A percentile compares a stretch with the other conserved stretches of the same genome.
These are phyloP conservation scores for Aleiodes leptofemur DNA, from an alignment of 2,888 invertebrate genomes.

Conservation along the genomic window DNA sequence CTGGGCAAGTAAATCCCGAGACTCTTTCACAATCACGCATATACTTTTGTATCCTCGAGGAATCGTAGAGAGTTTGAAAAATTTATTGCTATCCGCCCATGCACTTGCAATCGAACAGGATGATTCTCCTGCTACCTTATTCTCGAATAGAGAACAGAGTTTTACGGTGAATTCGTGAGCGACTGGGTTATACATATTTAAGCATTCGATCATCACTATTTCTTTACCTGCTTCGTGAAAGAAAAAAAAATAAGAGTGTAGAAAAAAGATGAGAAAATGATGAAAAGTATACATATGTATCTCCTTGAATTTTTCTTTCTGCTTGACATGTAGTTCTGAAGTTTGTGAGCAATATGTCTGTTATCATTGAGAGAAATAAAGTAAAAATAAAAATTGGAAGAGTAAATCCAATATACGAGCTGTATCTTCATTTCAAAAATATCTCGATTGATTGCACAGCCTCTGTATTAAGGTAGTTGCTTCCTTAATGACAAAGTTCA, in stretches of 20 bases:
- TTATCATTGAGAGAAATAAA: too few relatives aligned
- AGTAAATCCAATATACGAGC: too few relatives aligned
- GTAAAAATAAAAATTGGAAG: too few relatives aligned
- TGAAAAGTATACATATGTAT: constrained; percentile 2
- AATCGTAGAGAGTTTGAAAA: constrained; percentile 61
- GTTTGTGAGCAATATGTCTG: too few relatives aligned
- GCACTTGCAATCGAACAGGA: constrained; percentile 46
- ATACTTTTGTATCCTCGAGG: constrained; percentile 51
- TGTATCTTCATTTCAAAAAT: too few relatives aligned
- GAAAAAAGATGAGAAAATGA: background rate
- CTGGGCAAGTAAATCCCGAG: constrained; percentile 54
- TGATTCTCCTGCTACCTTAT: constrained; percentile 1
- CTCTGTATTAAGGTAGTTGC: too few relatives aligned
- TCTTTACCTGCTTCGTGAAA: constrained; percentile 11
- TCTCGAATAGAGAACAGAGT: constrained; percentile 46
- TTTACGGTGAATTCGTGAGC: constrained; percentile 50
- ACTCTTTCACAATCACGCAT: constrained; percentile 54
- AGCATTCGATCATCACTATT: constrained; percentile 61
- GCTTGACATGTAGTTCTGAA: too few relatives aligned
- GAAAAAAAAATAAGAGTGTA: background rate
- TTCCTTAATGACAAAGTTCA: too few relatives aligned
- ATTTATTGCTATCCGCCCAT: constrained; percentile 59
- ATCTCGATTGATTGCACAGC: too few relatives aligned
- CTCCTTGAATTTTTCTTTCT: background rate
- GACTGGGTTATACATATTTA: constrained; percentile 64